Evolutionary conservation across 1,140 invertebrate species (phyloP), one percentile per base, ranked within the genome.

Genomic region (Frieseomelitta varia): DNA sequence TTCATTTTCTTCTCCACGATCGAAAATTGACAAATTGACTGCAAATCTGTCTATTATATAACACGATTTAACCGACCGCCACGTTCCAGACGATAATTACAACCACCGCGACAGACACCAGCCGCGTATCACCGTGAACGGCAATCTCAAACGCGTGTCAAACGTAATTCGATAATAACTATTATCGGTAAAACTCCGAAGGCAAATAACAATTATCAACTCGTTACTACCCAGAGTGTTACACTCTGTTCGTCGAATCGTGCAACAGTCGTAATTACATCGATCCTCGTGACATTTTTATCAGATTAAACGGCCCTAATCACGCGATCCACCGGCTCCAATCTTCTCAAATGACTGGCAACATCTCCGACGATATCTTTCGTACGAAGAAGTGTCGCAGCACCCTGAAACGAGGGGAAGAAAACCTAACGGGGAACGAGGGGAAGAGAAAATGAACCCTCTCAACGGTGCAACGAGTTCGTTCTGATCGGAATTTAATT

Each of bases 401-500:
- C 53, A 86, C 34, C 63, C 17, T 24, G 39, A 39, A 56, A 58
- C 12, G n/a, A 68, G 12, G 51, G 21, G 8, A 34, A 19, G 27
- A 19, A 71, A 61, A 53, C 6, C 4, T n/a, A 1, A 73, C 56
- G 34, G n/a, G 21, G n/a, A 30, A 30, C 30, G 30, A 2, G 17
- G 61, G 17, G 39, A 47, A 78, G 56, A 51, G 51, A 71, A 68
- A 58, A 63, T 30, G 21, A n/a, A 4, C n/a, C 17, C 24, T 58
- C 39, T 4, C 39, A n/a, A n/a, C 39, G 39, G 39, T 39, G 21
- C 65, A 61, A 61, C 79, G 65, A 63, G 19, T 68, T 19, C 79
- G 71, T 79, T 75, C 88, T 71, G 30, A 30, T 34, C 80, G 87
- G 85, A 91, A 92, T 93, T 93, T 93, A 93, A 93, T 93, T 93